Evolutionary conservation across 1,140 invertebrate genomes (phyloP).

Genomic region (Tetragnatha versicolor): DNA sequence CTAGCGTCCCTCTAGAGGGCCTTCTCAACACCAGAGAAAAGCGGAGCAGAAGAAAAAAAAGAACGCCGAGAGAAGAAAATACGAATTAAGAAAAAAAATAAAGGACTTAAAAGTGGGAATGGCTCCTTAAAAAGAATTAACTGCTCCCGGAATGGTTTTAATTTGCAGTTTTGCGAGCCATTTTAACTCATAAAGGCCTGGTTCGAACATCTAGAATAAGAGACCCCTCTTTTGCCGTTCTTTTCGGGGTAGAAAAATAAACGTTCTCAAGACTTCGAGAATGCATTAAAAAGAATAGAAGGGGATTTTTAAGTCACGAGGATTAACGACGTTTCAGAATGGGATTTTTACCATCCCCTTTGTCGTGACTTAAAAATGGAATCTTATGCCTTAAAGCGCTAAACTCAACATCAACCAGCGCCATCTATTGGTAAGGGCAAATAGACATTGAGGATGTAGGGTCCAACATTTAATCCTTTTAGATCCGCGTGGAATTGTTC

Average conservation of each 20-base stretch:
- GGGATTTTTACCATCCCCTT: constrained; percentile 4
- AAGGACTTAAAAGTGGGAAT: constrained; percentile 22
- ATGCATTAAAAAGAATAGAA: constrained; percentile 6
- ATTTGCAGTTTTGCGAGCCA: constrained; percentile 37
- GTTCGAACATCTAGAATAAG: neutral
- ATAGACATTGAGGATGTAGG: no score
- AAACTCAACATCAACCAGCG: no score
- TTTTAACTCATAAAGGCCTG: constrained; percentile 3
- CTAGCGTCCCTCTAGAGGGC: neutral
- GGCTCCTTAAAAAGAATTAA: constrained; percentile 42
- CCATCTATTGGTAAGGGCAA: no score
- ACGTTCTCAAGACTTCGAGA: neutral
- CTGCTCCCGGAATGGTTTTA: constrained; percentile 31
- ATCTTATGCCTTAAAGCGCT: no score
- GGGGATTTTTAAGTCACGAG: constrained; percentile 7
- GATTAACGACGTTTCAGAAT: constrained; percentile 34
- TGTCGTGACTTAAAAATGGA: no score
- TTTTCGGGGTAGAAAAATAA: neutral
- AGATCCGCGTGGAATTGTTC: no score
- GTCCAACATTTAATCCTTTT: no score
- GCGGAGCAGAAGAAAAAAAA: neutral
- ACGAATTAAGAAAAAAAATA: no score
- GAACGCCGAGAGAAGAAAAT: no score
- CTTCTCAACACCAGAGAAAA: neutral
- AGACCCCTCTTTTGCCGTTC: neutral